phyloP scores from a whole-genome alignment of 2,888 invertebrate species.

The Capitulum mitella region DNA sequence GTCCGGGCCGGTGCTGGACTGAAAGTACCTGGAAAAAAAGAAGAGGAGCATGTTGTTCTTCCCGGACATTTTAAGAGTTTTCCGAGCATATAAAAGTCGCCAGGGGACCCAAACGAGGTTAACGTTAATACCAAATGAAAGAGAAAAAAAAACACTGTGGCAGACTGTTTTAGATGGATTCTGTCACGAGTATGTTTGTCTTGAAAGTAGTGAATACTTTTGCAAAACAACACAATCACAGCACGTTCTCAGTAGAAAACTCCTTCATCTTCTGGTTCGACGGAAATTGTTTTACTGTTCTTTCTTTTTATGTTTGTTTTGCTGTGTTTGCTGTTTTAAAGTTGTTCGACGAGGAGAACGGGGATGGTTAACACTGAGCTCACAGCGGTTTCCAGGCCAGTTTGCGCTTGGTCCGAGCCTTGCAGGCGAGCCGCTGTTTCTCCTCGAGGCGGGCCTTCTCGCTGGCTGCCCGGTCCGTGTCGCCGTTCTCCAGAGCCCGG shows the following conservation, averaged over 20 bases:
- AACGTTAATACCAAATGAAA: too few species aligned
- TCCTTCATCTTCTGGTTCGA: too few species aligned
- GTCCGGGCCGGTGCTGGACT: constrained; percentile 61
- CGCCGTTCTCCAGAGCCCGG: constrained; percentile 76
- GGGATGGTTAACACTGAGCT: constrained; percentile 24
- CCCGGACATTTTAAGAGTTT: not conserved
- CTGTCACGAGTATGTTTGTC: too few species aligned
- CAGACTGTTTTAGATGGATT: too few species aligned
- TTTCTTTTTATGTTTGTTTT: too few species aligned
- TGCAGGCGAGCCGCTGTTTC: constrained; percentile 74
- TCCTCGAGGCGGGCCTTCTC: constrained; percentile 87
- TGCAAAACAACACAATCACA: not conserved
- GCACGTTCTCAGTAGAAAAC: too few species aligned
- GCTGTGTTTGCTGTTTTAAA: too few species aligned
- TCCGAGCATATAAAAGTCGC: too few species aligned
- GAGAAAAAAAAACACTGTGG: not conserved
- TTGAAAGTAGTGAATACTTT: too few species aligned
- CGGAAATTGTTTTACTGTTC: too few species aligned
- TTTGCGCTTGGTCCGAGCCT: constrained; percentile 58
- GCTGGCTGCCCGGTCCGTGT: constrained; percentile 77
- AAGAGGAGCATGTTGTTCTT: not conserved
- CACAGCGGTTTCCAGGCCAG: constrained; percentile 58
- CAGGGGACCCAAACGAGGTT: too few species aligned
- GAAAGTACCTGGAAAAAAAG: constrained; percentile 65
- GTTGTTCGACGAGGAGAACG: too few species aligned